These are phyloP conservation scores for Alouatta palliata DNA, from an alignment of 2,113 vertebrate genomes.

Conservation along the genomic window DNA sequence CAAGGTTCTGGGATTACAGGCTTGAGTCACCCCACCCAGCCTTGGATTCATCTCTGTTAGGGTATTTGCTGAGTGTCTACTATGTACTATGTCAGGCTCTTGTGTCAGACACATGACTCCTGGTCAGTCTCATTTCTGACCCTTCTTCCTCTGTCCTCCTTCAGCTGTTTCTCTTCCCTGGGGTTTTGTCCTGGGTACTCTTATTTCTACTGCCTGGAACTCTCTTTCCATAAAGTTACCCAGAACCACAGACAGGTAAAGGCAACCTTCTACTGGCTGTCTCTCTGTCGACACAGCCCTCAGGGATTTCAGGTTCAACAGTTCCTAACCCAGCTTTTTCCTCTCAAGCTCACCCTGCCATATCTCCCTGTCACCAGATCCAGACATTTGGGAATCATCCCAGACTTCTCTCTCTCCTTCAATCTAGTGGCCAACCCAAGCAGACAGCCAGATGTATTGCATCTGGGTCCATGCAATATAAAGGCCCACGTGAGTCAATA, in stretches of 20 bases:
- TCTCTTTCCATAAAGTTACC: background rate
- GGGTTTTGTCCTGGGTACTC: background rate
- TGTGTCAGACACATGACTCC: background rate
- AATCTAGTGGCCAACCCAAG: background rate
- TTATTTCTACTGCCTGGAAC: background rate
- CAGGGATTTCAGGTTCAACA: background rate
- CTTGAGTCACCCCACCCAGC: too few species aligned
- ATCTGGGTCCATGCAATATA: background rate
- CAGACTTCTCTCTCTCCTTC: background rate
- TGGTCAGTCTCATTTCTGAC: background rate
- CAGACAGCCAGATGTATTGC: background rate
- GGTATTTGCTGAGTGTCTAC: background rate
- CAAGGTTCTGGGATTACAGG: too few species aligned
- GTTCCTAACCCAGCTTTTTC: slow-evolving; percentile 32
- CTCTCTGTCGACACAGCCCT: background rate
- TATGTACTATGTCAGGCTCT: background rate
- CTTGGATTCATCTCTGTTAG: too few species aligned
- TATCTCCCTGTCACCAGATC: slow-evolving; percentile 45
- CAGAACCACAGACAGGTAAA: background rate
- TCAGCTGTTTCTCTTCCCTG: background rate
- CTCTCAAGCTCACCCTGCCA: slow-evolving; percentile 21
- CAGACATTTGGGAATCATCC: slow-evolving; percentile 50
- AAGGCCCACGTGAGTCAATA: background rate
- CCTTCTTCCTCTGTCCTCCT: background rate
- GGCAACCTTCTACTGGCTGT: background rate